These are phyloP conservation scores for Aegotheles bennettii DNA, from an alignment of 2,113 vertebrate species.

Conservation along the genomic window DNA sequence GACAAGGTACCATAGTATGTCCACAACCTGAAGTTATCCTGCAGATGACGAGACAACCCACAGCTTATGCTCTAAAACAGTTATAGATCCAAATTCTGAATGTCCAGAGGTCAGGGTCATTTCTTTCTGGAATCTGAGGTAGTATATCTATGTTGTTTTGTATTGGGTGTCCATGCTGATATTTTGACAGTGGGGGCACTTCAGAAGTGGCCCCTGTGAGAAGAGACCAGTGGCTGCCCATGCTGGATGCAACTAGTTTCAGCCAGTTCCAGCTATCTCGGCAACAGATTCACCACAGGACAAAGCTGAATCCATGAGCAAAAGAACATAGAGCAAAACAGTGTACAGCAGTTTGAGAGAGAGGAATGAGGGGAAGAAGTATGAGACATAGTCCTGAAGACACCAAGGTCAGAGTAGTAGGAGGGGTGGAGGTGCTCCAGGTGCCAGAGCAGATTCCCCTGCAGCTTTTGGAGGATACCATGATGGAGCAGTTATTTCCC, in stretches of 20 bases:
- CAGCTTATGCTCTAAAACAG: neutral
- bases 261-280: neutral
- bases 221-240: neutral
- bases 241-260: neutral
- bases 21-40: neutral
- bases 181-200: neutral
- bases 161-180: neutral
- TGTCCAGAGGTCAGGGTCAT: neutral
- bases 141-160: neutral
- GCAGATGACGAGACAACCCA: accelerated
- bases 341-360: neutral
- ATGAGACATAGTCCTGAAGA: neutral
- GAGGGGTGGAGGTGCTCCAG: neutral
- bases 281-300: neutral
- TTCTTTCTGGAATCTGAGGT: neutral
- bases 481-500: neutral
- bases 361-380: neutral
- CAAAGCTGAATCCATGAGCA: neutral
- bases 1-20: neutral
- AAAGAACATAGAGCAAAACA: neutral
- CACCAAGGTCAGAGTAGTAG: neutral
- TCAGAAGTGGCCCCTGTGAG: neutral
- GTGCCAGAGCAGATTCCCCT: neutral
- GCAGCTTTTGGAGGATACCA: neutral
- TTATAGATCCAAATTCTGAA: neutral